Evolutionary conservation across 1,140 invertebrate genomes (phyloP), one percentile per base, ranked within the genome.

Genomic region (Argopecten irradians): DNA sequence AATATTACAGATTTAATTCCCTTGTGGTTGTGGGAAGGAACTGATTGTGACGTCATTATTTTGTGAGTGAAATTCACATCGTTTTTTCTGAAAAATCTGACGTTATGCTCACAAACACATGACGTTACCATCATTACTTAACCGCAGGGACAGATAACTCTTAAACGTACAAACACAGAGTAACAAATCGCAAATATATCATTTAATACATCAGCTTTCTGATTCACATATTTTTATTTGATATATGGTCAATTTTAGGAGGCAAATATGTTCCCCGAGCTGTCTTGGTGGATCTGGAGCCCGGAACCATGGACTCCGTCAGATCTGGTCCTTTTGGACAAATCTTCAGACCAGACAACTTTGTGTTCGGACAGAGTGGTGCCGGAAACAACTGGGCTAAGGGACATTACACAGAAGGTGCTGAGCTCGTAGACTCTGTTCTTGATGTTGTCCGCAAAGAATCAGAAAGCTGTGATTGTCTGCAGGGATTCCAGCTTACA

Each of bases 271-370:
- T 99, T 32, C 98, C 98, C 16, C 96, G 98, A 91, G 98, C 98
- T 88, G 97, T 99, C 88, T 96, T 99, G 14, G 97, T 99, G 82
- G 98, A 99, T 96, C 96, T 99, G 92, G 98, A 99, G 94, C 98
- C 98, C 16, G 98, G 98, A 90, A 98, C 98, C 83, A 98, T 99
- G 98, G 98, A 99, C 95, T 97, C 98, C 8, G 98, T 98, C 14
- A 96, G 98, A 83, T 98, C 98, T 13, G 98, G 98, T 82, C 97
- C 97, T 41, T 97, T 97, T 92, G 98, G 98, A 22, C 96, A 97
- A 94, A 97, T 98, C 28, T 98, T 98, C 92, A 95, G 97, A n/a
- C 98, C 98, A 7, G 98, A 98, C 95, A 98, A 98, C 95, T 95
- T 93, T 84, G 91, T 95, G 33, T 94, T 93, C 87, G 94, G 94